phyloP scores from a whole-genome alignment of 2,113 vertebrate genomes.

The Corynorhinus townsendii region DNA sequence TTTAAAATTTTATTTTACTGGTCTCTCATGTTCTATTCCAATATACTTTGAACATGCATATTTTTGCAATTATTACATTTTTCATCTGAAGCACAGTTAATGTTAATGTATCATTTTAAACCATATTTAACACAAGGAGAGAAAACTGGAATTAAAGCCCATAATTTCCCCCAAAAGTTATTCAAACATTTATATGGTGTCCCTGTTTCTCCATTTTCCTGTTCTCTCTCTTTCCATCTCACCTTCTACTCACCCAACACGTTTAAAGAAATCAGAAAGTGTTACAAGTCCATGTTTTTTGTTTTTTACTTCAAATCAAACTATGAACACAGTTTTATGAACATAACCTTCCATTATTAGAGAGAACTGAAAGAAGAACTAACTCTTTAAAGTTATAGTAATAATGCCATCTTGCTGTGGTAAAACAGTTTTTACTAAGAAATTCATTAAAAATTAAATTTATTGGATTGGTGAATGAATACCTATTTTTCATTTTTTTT shows the following conservation, averaged over 20 bases:
- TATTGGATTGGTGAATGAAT: not conserved
- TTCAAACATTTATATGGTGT: not conserved
- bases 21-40: not conserved
- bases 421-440: not conserved
- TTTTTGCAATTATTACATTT: not conserved
- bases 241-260: not conserved
- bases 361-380: not conserved
- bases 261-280: not conserved
- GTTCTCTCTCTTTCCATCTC: not conserved
- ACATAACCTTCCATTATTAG: not conserved
- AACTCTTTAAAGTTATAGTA: not conserved
- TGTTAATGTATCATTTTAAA: not conserved
- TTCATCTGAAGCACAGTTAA: not conserved
- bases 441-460: not conserved
- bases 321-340: not conserved
- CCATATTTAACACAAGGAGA: not conserved
- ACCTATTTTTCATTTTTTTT: not conserved
- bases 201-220: not conserved
- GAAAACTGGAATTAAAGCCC: not conserved
- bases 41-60: not conserved
- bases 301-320: slow-evolving; percentile 9
- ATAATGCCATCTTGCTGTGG: not conserved
- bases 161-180: not conserved
- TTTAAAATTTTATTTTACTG: not conserved
- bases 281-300: not conserved